Evolutionary conservation across 2,113 vertebrate genomes (phyloP).

Genomic region (Tauraco erythrolophus): DNA sequence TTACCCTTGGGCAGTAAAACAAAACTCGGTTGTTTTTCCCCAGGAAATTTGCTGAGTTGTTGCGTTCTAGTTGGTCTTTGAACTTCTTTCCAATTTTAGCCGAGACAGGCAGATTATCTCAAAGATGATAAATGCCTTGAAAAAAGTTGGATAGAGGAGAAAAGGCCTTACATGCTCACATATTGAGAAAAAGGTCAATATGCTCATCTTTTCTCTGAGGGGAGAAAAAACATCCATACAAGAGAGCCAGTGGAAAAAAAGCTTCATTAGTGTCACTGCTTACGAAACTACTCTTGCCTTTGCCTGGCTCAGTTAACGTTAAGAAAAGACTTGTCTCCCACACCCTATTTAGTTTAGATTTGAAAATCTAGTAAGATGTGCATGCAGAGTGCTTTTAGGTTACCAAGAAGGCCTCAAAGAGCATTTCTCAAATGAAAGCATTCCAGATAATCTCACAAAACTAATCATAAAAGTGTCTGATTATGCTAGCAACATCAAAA

Average conservation of each 20-base stretch:
- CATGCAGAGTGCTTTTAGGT: not conserved
- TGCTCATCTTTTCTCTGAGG: not conserved
- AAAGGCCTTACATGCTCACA: not conserved
- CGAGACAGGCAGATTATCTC: not conserved
- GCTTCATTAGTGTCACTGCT: not conserved
- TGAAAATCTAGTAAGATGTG: not conserved
- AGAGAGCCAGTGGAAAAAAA: not conserved
- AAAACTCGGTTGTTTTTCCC: not conserved
- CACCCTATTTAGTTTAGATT: not conserved
- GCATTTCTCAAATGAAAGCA: not conserved
- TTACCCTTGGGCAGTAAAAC: not conserved
- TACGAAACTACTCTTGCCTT: accelerated
- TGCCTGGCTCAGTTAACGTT: not conserved
- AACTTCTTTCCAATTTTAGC: not conserved
- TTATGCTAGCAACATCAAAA: not conserved
- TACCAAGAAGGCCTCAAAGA: not conserved
- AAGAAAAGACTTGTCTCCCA: not conserved
- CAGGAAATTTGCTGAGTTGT: not conserved
- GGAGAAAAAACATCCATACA: no score
- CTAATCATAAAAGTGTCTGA: not conserved
- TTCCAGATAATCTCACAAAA: not conserved
- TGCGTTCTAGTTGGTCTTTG: not conserved
- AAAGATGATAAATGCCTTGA: not conserved
- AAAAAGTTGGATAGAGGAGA: not conserved
- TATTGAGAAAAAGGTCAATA: not conserved